A percentile compares a stretch with the other conserved stretches of the same genome.
Evolutionary conservation across 2,113 vertebrate species (phyloP).

Genomic region (Nesospiza acunhae): DNA sequence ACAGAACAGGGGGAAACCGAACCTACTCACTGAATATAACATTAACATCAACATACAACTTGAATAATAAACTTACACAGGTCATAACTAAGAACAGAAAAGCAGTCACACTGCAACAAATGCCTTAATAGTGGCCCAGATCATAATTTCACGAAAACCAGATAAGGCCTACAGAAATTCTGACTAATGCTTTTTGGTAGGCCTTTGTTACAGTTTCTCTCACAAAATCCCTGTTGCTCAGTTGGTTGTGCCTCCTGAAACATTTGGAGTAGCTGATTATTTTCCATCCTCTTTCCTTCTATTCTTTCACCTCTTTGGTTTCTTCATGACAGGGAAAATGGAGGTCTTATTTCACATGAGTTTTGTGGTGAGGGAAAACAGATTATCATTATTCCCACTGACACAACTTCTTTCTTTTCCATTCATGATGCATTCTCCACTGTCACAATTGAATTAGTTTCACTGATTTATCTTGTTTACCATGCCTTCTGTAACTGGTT

Average conservation of each 20-base stretch:
- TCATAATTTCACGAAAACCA: background rate
- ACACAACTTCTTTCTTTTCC: background rate
- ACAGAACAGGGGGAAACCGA: no score
- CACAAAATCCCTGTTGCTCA: background rate
- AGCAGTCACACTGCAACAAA: no score
- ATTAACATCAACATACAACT: no score
- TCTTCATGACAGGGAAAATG: background rate
- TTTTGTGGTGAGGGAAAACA: background rate
- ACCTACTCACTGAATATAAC: no score
- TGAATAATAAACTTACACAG: no score
- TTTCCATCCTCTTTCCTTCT: background rate
- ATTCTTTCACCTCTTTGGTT: background rate
- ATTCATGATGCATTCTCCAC: background rate
- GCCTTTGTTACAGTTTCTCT: background rate
- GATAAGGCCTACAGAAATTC: background rate
- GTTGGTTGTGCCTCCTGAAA: background rate
- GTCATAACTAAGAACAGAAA: no score
- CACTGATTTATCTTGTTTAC: background rate
- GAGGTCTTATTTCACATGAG: background rate
- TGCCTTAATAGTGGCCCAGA: background rate
- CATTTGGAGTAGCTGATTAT: background rate
- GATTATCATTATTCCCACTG: background rate
- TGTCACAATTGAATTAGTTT: background rate
- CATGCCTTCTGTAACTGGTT: background rate
- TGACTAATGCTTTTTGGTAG: background rate